A percentile compares a stretch with the other conserved stretches of the same genome.
Evolutionary conservation across 2,113 vertebrate genomes (phyloP).

Genomic region (Cathartes aura): DNA sequence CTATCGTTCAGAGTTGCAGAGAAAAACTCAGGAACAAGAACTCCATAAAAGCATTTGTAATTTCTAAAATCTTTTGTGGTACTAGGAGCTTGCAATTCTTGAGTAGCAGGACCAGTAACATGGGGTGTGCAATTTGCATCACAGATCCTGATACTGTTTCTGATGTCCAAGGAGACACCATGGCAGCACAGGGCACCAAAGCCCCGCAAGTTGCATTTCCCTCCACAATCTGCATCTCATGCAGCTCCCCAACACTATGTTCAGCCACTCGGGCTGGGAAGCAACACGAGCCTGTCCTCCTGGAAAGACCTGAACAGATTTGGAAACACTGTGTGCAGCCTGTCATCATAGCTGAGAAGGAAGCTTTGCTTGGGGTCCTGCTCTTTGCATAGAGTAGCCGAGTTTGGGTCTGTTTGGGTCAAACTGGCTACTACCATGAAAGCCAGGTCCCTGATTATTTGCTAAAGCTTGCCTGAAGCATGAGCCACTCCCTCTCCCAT

Average conservation of each 20-base stretch:
- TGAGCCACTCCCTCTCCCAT: not conserved
- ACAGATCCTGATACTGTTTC: not conserved
- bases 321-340: not conserved
- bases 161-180: not conserved
- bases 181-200: not conserved
- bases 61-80: not conserved
- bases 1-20: not conserved
- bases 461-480: not conserved
- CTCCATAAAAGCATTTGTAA: not conserved
- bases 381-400: not conserved
- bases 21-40: not conserved
- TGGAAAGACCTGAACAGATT: not conserved
- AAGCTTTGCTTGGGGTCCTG: not conserved
- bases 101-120: not conserved
- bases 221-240: rapidly evolving
- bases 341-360: not conserved
- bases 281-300: not conserved
- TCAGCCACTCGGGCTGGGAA: not conserved
- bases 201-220: not conserved
- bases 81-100: not conserved
- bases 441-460: not conserved
- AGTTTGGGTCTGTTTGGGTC: not conserved
- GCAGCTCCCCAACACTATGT: not conserved
- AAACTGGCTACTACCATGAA: not conserved
- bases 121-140: not conserved